Percentiles rank a stretch among this genome's conserved stretches.
Evolutionary conservation across 2,113 vertebrate genomes (phyloP).

Genomic region (human): GRCh38 chr11:133574501-133575000

Average conservation of each 20-base stretch:
- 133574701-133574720: background rate
- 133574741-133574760: conserved; percentile 39
- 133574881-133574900: background rate
- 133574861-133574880: background rate
- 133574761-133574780: background rate
- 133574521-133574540: background rate
- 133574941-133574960: background rate
- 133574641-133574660: background rate
- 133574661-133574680: background rate
- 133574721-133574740: conserved; percentile 3
- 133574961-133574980: background rate
- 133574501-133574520: background rate
- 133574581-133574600: background rate
- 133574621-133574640: background rate
- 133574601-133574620: background rate
- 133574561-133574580: background rate
- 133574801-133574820: background rate
- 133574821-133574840: background rate
- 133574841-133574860: background rate
- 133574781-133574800: background rate
- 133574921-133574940: background rate
- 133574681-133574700: background rate
- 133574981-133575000: background rate
- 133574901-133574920: background rate
- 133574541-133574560: conserved; percentile 28